A percentile compares a stretch with the other conserved stretches of the same genome.
Conservation (phyloP, 1,140 invertebrate species). For the Caenorhabditis briggsae region DNA sequence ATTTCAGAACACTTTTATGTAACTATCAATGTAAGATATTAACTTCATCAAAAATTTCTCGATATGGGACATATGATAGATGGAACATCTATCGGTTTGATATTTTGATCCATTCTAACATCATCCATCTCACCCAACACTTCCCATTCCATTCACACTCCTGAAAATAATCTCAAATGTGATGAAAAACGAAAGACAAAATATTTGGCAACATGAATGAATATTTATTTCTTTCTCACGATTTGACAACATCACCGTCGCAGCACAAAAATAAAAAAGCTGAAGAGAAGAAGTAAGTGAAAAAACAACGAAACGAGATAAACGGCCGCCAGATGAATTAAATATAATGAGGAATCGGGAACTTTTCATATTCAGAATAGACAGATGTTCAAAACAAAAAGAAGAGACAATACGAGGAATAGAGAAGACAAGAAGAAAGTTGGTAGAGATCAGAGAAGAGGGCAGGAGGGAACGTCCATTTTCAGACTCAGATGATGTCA, state of each 20-base stretch:
- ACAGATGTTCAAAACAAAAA: not conserved
- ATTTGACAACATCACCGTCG: constrained; percentile 24
- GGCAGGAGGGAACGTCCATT: not conserved
- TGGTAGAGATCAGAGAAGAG: not conserved
- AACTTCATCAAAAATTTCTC: too few relatives aligned
- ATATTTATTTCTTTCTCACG: constrained; percentile 5
- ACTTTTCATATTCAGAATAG: not conserved
- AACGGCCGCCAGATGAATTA: not conserved
- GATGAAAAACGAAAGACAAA: not conserved
- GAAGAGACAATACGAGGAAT: not conserved
- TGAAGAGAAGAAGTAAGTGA: not conserved
- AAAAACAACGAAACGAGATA: not conserved
- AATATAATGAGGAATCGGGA: not conserved
- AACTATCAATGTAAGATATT: too few relatives aligned
- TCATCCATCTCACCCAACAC: not conserved
- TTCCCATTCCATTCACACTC: not conserved
- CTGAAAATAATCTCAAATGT: too few relatives aligned
- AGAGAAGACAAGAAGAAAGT: not conserved
- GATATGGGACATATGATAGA: too few relatives aligned
- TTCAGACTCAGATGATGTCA: not conserved
- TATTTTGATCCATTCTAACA: too few relatives aligned
- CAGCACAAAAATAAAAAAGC: not conserved
- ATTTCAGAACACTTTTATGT: too few relatives aligned
- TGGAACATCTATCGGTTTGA: too few relatives aligned
- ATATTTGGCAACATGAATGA: constrained; percentile 34